Base-by-base conservation (phyloP, 2,797 vertebrate genomes). In the Phaenicophaeus curvirostris region DNA sequence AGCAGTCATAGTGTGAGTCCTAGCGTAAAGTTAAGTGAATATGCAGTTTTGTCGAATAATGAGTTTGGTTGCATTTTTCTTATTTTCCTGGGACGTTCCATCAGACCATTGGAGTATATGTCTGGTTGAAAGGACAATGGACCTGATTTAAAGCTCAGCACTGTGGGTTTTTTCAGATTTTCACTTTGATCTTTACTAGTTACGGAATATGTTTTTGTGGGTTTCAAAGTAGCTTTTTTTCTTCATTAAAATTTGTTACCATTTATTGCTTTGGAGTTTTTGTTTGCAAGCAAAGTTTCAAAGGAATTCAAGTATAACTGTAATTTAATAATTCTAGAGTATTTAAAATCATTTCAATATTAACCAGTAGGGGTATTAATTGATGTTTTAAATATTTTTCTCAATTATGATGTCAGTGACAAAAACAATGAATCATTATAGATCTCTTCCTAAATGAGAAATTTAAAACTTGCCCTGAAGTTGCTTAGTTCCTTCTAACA, bases 371-470 rank as follows among this genome's bases (percentile, higher is more conserved):
- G 5, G 5, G 1, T 30, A 42, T 28, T 57, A 42, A 57, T 39
- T 0, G 1, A 7, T 41, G 59, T 28, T 12, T 4, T 27, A 87
- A 59, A 8, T 3, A 15, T 8, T 79, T 61, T 3, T 28, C 18
- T 77, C 9, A 35, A 4, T 89, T 28, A 39, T 27, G 1, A 59
- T 67, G 13, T 6, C 30, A 33, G 5, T 16, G 24, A 83, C 42
- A 62, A 73, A 87, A 88, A 35, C 1, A 77, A 23, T 25, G 8
- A 92, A 83, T 18, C 5, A 31, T 57, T 25, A 42, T 7, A 19
- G n/a, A 21, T 39, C 4, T 71, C 9, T 69, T 83, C 35, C 28
- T 46, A 88, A 75, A 88, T 4, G 19, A 86, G 27, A 66, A 88
- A 77, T 65, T 3, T 24, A 50, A 83, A 73, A 35, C 21, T 57